Conservation (phyloP, 2,888 invertebrate genomes). For the Callinectes sapidus region DNA sequence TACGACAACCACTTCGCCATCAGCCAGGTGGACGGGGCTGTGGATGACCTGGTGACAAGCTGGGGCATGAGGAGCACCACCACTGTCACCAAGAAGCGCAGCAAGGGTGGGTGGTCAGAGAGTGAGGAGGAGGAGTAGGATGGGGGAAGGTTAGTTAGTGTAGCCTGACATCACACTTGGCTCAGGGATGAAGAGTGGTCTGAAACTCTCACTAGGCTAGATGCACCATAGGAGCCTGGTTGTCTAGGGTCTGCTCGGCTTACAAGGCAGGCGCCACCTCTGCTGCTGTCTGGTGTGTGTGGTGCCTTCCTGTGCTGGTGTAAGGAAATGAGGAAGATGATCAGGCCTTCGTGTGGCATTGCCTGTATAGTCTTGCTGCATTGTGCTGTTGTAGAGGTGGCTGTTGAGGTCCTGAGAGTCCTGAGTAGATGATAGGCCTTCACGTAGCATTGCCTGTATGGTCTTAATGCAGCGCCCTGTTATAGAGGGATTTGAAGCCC, state of each 20-base stretch:
- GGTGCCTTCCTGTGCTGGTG: not conserved
- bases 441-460: not conserved
- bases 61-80: not conserved
- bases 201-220: not conserved
- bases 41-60: not conserved
- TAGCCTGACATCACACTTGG: not conserved
- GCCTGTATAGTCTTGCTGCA: not conserved
- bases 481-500: too few relatives aligned
- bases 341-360: not conserved
- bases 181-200: not conserved
- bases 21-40: conserved; percentile 36
- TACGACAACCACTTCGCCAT: conserved; percentile 39
- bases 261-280: not conserved
- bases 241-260: not conserved
- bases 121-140: not conserved
- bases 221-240: not conserved
- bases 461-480: not conserved
- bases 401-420: too few relatives aligned
- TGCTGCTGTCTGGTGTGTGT: not conserved
- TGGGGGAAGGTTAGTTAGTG: not conserved
- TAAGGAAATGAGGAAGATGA: not conserved
- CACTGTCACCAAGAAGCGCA: not conserved
- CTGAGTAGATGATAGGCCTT: not conserved
- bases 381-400: too few relatives aligned
- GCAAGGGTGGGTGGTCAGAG: not conserved